phyloP scores from a whole-genome alignment of 2,888 invertebrate species.

The Mythimna loreyi region DNA sequence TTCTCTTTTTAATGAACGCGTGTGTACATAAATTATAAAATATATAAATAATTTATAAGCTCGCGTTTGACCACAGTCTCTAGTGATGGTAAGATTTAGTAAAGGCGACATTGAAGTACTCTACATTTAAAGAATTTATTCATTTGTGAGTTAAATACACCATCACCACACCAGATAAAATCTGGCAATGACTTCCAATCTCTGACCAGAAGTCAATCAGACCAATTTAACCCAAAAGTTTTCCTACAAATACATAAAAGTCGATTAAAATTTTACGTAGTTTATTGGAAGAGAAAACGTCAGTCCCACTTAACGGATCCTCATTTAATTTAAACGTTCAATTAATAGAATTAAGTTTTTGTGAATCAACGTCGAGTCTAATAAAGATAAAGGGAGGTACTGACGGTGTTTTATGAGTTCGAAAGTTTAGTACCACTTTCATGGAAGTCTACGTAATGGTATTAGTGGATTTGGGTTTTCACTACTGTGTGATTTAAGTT shows the following conservation, averaged over 20 bases:
- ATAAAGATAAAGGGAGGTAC: conserved; percentile 72
- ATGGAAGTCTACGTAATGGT: neutral
- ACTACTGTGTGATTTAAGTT: neutral
- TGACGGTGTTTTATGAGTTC: conserved; percentile 56
- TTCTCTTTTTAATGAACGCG: too few relatives aligned
- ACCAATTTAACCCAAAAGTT: too few relatives aligned
- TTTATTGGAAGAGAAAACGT: conserved; percentile 22
- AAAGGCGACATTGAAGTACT: too few relatives aligned
- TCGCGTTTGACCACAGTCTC: too few relatives aligned
- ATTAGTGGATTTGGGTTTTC: neutral
- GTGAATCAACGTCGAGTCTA: conserved; percentile 69
- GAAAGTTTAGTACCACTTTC: conserved; percentile 1
- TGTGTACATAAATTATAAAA: too few relatives aligned
- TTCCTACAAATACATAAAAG: neutral
- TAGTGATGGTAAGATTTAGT: too few relatives aligned
- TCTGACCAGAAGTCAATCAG: too few relatives aligned
- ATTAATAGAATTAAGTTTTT: conserved; percentile 62
- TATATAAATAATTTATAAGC: too few relatives aligned
- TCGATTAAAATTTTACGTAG: conserved; percentile 21
- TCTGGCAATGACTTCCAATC: too few relatives aligned
- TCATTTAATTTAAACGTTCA: conserved; percentile 46
- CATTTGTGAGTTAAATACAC: too few relatives aligned
- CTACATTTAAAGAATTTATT: too few relatives aligned
- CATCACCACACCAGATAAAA: too few relatives aligned
- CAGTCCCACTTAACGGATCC: conserved; percentile 29